Conservation (phyloP, 2,888 invertebrate genomes). For the Belgica antarctica region DNA sequence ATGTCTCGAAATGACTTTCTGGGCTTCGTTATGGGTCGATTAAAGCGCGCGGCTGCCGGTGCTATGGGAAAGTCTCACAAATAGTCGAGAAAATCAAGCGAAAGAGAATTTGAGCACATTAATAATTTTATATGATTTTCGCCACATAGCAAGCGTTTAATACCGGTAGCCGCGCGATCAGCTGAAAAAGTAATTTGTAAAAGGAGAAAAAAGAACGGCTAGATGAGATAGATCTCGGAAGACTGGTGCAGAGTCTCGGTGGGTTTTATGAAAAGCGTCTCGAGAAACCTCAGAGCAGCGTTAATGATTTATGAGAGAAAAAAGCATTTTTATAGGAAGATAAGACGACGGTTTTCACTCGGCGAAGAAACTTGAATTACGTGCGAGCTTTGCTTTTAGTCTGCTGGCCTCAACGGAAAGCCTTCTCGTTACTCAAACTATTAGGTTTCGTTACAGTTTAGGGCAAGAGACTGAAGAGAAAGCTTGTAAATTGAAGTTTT, state of each 20-base stretch:
- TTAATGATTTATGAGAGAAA: conserved; percentile 39
- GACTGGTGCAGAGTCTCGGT: neutral
- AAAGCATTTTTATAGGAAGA: conserved; percentile 35
- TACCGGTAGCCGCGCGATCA: conserved; percentile 36
- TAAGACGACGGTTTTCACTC: conserved; percentile 15
- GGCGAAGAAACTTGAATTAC: conserved; percentile 35
- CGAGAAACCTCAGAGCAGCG: conserved; percentile 8
- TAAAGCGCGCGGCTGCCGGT: neutral
- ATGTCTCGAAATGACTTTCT: too few relatives aligned
- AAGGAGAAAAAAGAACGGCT: conserved; percentile 18
- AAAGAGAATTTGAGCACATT: neutral
- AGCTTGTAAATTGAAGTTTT: too few relatives aligned
- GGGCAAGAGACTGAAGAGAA: too few relatives aligned
- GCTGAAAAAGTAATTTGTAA: conserved; percentile 41
- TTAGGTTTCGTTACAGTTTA: conserved; percentile 8
- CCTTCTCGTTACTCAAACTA: conserved; percentile 28
- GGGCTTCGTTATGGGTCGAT: too few relatives aligned
- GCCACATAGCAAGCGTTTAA: conserved; percentile 34
- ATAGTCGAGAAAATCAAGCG: neutral
- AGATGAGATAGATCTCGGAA: conserved; percentile 27
- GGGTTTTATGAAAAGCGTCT: neutral
- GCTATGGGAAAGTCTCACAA: neutral
- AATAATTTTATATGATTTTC: conserved; percentile 25
- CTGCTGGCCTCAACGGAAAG: conserved; percentile 18
- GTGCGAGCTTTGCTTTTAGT: too few relatives aligned